A percentile compares a stretch with the other conserved stretches of the same genome.
phyloP scores from a whole-genome alignment of 2,113 vertebrate genomes.

The Mus musculus region DNA sequence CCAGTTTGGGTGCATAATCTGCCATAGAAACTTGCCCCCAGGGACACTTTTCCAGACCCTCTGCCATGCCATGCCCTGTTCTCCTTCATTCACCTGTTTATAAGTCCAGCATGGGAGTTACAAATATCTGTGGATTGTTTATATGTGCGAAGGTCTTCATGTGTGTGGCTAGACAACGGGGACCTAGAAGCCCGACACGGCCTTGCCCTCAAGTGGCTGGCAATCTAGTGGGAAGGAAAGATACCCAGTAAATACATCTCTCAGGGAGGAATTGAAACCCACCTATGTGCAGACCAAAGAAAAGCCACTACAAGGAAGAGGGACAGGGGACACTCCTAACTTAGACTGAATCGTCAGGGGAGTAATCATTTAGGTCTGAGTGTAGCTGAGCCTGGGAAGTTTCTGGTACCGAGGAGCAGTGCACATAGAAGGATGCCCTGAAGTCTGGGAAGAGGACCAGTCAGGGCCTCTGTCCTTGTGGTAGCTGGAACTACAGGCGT shows the following conservation, averaged over 20 bases:
- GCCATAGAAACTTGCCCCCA: neutral
- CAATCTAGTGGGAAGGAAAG: neutral
- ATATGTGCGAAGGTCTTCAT: neutral
- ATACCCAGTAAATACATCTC: neutral
- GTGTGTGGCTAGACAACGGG: neutral
- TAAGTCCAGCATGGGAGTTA: neutral
- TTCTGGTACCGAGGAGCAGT: neutral
- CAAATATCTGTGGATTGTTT: neutral
- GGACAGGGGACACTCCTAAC: neutral
- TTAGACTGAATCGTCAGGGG: neutral
- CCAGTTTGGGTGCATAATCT: neutral
- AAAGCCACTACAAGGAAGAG: constrained; percentile 10
- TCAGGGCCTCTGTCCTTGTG: neutral
- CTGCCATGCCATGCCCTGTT: neutral
- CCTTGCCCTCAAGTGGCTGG: neutral
- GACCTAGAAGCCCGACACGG: neutral
- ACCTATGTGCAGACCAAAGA: neutral
- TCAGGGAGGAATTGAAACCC: neutral
- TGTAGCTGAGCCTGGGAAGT: neutral
- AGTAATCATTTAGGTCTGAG: neutral
- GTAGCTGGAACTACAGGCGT: neutral
- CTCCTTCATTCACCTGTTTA: neutral
- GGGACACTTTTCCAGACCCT: neutral
- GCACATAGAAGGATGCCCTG: neutral
- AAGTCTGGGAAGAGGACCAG: neutral